Evolutionary conservation across 2,113 vertebrate species (phyloP), one percentile per base, ranked within the genome.

Genomic region (Piprites chloris): DNA sequence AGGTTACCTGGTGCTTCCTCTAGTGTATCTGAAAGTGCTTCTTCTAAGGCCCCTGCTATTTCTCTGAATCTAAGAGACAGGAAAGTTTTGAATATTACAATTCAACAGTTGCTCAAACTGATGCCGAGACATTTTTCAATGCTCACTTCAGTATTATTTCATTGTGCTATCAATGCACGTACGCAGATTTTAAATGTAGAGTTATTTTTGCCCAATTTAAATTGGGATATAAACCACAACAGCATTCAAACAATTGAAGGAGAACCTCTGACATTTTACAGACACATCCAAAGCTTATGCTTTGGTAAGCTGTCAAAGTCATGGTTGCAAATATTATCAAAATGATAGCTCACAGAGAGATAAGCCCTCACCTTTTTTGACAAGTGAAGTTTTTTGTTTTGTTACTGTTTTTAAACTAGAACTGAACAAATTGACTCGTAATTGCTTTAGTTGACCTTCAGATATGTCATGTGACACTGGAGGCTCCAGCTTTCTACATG

Each of bases 31-130:
- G 97, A 97, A 74, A 99, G 97, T 12, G 98, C 97, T 35, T 98
- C 98, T 97, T 99, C 99, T 95, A 99, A 96, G 97, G 97, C 96
- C 49, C 99, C 99, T 19, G 99, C 99, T 95, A 99, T 98, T 97
- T 99, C 99, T 97, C 99, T 99, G 94, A 99, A 99, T 67, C 99
- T 99, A 90, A 69, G 69, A 94, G 14, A 75, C 24, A 88, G 68
- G 92, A 78, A 69, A 72, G 56, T 62, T 89, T 74, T 37, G 9
- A 91, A 18, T 79, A 47, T 80, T 68, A 92, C 20, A 92, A 49
- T 71, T 50, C 24, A 87, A 32, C 7, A 74, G 39, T 4, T 79
- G 65, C 14, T 86, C 75, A 81, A 81, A 77, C 4, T 59, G 59
- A 85, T 49, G 19, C 8, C 55, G 77, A 62, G 66, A 72, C 6